phyloP scores from a whole-genome alignment of 1,140 invertebrate genomes.

The Ruditapes philippinarum region DNA sequence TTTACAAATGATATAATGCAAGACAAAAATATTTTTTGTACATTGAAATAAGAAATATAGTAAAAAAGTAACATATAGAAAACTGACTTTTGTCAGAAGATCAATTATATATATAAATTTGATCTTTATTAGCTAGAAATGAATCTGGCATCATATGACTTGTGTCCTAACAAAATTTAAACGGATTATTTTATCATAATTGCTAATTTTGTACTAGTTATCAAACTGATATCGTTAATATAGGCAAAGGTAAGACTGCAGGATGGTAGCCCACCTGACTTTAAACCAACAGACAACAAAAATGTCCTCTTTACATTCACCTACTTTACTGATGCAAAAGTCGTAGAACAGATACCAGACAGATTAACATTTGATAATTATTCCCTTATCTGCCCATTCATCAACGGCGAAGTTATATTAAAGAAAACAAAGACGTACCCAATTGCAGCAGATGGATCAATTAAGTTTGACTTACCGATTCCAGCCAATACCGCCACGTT shows the following conservation, averaged over 20 bases:
- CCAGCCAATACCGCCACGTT: conserved; percentile 13
- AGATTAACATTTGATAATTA: neutral
- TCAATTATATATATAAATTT: too few species aligned
- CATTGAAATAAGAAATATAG: too few species aligned
- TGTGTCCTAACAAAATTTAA: too few species aligned
- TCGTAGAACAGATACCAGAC: neutral
- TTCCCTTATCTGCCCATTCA: conserved; percentile 36
- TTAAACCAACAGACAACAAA: neutral
- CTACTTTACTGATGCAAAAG: conserved; percentile 42
- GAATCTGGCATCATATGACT: too few species aligned
- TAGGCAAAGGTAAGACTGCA: conserved; percentile 47
- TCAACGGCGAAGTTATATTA: conserved; percentile 6
- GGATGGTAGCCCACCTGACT: conserved; percentile 52
- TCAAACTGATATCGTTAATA: too few species aligned
- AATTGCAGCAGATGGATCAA: conserved; percentile 9
- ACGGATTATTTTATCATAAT: too few species aligned
- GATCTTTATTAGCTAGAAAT: too few species aligned
- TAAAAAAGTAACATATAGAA: too few species aligned
- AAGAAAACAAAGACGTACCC: neutral
- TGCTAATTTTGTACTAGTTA: too few species aligned
- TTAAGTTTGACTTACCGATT: conserved; percentile 15
- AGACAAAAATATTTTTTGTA: too few species aligned
- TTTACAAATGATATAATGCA: too few species aligned
- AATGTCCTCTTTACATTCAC: conserved; percentile 15
- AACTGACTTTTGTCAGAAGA: too few species aligned